Base-by-base conservation (phyloP, 2,113 vertebrate species). In the Mus musculus region DNA sequence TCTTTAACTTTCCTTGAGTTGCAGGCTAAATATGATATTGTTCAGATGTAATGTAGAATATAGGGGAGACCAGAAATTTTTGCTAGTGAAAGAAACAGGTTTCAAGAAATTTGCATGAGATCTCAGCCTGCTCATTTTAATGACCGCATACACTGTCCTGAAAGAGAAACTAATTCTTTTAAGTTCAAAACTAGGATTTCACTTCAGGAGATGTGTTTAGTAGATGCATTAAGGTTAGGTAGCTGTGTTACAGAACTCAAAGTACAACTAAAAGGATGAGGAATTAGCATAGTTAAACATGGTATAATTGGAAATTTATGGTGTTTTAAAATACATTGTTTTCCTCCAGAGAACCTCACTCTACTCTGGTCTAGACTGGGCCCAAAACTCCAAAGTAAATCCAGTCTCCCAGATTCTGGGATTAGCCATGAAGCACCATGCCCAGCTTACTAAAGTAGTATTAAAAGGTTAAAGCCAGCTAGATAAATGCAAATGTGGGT, bases 11-110 rank as follows among this genome's bases (percentile, higher is more conserved):
- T 90, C 26, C n/a, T 89, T 75, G 81, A 78, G 65, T 77, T 84
- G 22, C n/a, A 78, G 89, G 65, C n/a, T 92, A 33, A 88, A 91
- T 93, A 91, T 89, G 80, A 88, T 65, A 16, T 46, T 91, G 12
- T 88, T 89, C 24, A 87, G 54, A 4, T 33, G n/a, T 26, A 42
- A 69, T 84, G 90, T 77, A 42, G 93, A 78, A 93, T 36, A 0
- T 89, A 61, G 30, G 11, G 75, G 20, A 94, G 94, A 77, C 26
- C 28, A 71, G 28, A 26, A 72, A 24, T 95, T 8, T 81, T 81
- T 91, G 28, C 16, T 91, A 91, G 33, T 76, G n/a, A 8, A 88
- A 71, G 73, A 75, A 75, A 30, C 12, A 24, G 75, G 72, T n/a
- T 49, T 22, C 2, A 77, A 42, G 80, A 76, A 36, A 65, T n/a